phyloP scores from a whole-genome alignment of 2,888 invertebrate genomes.

The Plagodis pulveraria region DNA sequence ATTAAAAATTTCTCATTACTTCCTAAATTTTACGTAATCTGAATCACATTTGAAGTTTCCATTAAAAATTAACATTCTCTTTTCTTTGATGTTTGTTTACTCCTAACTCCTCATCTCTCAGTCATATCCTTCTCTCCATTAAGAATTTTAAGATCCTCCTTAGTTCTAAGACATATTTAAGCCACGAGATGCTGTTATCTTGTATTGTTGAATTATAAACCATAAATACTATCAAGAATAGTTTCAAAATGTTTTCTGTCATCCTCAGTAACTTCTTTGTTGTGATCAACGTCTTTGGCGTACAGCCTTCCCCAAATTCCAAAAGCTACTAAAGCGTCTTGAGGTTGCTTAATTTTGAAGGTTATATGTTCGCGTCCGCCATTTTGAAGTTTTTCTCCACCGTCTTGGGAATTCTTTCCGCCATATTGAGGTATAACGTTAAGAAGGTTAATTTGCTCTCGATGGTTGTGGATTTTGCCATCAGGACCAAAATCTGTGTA shows the following conservation, averaged over 20 bases:
- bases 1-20: too few relatives aligned
- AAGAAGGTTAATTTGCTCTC: slow-evolving; percentile 1
- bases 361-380: slow-evolving; percentile 43
- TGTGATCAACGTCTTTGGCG: slow-evolving; percentile 72
- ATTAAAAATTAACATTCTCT: too few relatives aligned
- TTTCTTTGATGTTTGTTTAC: too few relatives aligned
- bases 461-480: slow-evolving; percentile 9
- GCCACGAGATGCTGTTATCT: too few relatives aligned
- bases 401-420: too few relatives aligned
- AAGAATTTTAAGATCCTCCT: too few relatives aligned
- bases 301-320: slow-evolving; percentile 77
- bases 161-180: too few relatives aligned
- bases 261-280: slow-evolving; percentile 46
- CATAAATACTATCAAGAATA: slow-evolving; percentile 61
- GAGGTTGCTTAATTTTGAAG: slow-evolving; percentile 60
- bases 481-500: slow-evolving; percentile 20
- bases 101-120: too few relatives aligned
- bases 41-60: too few relatives aligned
- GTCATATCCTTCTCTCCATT: too few relatives aligned
- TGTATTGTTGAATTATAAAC: slow-evolving; percentile 6
- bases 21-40: too few relatives aligned
- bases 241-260: slow-evolving; percentile 56
- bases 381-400: slow-evolving; percentile 2
- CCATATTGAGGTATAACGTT: slow-evolving; percentile 13
- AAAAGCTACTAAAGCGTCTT: slow-evolving; percentile 75